phyloP scores from a whole-genome alignment of 2,888 invertebrate genomes.

The Rhagophthalmus giganteus region DNA sequence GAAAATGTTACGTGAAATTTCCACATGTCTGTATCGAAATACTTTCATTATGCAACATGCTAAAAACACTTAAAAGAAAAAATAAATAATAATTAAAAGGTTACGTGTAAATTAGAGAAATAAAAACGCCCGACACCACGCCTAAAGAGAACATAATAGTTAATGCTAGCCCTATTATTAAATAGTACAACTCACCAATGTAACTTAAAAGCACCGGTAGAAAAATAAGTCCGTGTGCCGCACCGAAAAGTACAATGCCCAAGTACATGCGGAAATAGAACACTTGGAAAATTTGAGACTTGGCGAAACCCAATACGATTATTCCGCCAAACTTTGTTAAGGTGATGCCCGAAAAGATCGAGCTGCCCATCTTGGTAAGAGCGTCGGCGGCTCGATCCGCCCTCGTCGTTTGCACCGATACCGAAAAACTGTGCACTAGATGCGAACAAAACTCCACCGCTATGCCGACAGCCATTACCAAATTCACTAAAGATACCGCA shows the following conservation, averaged over 20 bases:
- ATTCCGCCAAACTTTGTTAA: slow-evolving; percentile 98
- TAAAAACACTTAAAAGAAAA: neutral
- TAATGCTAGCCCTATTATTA: slow-evolving; percentile 26
- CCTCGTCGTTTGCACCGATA: slow-evolving; percentile 72
- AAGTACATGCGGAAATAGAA: slow-evolving; percentile 69
- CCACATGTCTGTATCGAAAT: no score
- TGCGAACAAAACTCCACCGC: slow-evolving; percentile 99
- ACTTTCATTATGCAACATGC: no score
- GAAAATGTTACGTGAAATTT: no score
- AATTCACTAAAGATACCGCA: slow-evolving; percentile 95
- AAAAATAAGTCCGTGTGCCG: slow-evolving; percentile 95
- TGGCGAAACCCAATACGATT: slow-evolving; percentile 93
- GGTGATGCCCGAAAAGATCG: slow-evolving; percentile 96
- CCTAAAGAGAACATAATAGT: slow-evolving; percentile 21
- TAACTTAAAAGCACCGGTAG: slow-evolving; percentile 96
- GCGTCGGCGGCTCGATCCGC: slow-evolving; percentile 80
- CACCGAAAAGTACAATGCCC: slow-evolving; percentile 95
- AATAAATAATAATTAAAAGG: slow-evolving; percentile 5
- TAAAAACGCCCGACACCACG: slow-evolving; percentile 26
- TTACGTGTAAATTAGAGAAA: slow-evolving; percentile 15
- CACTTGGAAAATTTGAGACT: slow-evolving; percentile 91
- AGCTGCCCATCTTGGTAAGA: slow-evolving; percentile 81
- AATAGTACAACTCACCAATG: slow-evolving; percentile 73
- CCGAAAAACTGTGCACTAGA: slow-evolving; percentile 88
- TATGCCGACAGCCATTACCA: slow-evolving; percentile 97